Conservation (phyloP, 2,888 invertebrate genomes). For the Dolichomitus sp. region DNA sequence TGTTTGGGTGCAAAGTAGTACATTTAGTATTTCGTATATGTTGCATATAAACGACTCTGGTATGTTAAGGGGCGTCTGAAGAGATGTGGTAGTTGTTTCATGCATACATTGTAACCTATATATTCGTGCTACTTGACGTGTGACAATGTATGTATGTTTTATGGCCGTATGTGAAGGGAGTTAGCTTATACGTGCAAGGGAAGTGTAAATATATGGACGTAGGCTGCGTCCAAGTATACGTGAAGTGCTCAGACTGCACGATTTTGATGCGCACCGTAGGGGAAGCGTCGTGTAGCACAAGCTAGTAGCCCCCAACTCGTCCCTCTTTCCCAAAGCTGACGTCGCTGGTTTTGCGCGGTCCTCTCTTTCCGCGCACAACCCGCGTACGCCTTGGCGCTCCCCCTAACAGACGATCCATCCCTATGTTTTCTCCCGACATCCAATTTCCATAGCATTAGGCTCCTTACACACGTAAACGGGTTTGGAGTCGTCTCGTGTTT, state of each 20-base stretch:
- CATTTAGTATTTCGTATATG: not conserved
- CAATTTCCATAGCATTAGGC: constrained; percentile 85
- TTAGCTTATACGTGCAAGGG: not conserved
- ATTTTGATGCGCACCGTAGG: constrained; percentile 1
- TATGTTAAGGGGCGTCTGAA: not conserved
- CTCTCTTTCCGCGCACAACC: constrained; percentile 12
- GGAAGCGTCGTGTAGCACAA: not conserved
- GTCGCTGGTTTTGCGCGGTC: not conserved
- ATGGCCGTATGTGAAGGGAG: not conserved
- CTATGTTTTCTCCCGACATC: constrained; percentile 81
- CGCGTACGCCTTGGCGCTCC: not conserved
- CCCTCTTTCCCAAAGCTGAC: constrained; percentile 1
- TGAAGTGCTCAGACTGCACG: constrained; percentile 2
- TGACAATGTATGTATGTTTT: not conserved
- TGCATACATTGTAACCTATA: not conserved
- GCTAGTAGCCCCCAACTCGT: not conserved
- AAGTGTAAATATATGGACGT: not conserved
- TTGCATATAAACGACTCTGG: not conserved
- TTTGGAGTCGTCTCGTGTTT: constrained; percentile 67
- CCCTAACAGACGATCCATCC: constrained; percentile 70
- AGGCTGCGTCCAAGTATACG: not conserved
- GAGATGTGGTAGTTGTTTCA: not conserved
- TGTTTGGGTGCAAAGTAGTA: not conserved
- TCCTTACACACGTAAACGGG: constrained; percentile 75
- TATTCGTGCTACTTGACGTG: not conserved